Base-by-base conservation (phyloP, 2,797 vertebrate species). In the Allobates femoralis region DNA sequence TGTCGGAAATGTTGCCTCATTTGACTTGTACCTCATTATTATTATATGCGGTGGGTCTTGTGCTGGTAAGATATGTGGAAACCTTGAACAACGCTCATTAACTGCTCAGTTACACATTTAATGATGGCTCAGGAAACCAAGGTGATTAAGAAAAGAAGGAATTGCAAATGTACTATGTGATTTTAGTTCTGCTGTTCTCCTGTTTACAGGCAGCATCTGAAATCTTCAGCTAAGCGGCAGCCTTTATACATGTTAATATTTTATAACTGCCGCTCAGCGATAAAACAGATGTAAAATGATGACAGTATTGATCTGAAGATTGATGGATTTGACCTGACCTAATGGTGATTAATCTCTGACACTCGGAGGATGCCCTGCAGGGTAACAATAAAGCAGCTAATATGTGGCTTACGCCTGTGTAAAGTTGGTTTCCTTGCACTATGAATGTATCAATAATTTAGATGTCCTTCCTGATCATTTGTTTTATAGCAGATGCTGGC, bases 241-340 rank as follows among this genome's bases (percentile, higher is more conserved):
- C 69, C 21, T 55, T 62, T 53, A 34, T 23, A 18, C 26, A 62
- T 82, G 64, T 82, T 32, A 86, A 86, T 79, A 85, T 85, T 77
- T 79, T 71, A 79, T 67, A 82, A 67, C 46, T 55, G 34, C 18
- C 23, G 32, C 41, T 53, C 60, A 18, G 73, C 71, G 82, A 86
- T 86, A 86, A 77, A 83, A 86, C 81, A 67, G 18, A 82, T 69
- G 50, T 67, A 66, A 37, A 77, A 82, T 69, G 73, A 86, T 86
- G 85, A 86, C 73, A 30, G 79, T 77, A 86, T 86, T 82, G 85
- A 86, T 86, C 73, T 41, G 12, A 46, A 64, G 81, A 87, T 60
- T 84, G 81, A 83, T 86, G 76, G 30, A 15, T 67, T 19, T 67
- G 73, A 82, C 79, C 71, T 67, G 69, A 50, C 56, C 79, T 28